A percentile compares a stretch with the other conserved stretches of the same genome.
phyloP scores from a whole-genome alignment of 2,113 vertebrate genomes.

The Lycocorax pyrrhopterus region DNA sequence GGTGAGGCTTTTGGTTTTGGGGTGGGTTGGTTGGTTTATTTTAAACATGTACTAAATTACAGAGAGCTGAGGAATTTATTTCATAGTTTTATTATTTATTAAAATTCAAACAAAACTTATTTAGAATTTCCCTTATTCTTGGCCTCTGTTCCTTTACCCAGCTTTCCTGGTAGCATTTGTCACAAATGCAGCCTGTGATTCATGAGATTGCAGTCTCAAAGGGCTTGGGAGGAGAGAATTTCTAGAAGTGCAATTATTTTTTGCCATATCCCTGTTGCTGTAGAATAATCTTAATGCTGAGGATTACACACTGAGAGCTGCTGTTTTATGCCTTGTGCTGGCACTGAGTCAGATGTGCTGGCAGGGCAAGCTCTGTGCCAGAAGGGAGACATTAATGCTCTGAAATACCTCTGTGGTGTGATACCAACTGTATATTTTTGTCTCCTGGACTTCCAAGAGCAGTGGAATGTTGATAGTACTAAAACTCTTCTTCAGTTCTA shows the following conservation, averaged over 20 bases:
- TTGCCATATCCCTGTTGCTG: neutral
- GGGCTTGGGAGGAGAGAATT: constrained; percentile 4
- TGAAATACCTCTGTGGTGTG: neutral
- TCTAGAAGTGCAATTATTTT: constrained; percentile 7
- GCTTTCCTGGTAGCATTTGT: neutral
- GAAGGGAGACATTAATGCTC: neutral
- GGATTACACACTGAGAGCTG: neutral
- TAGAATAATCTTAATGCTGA: neutral
- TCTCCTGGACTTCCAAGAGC: neutral
- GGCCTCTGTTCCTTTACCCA: neutral
- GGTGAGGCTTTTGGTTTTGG: neutral
- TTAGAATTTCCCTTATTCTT: neutral
- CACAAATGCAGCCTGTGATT: neutral
- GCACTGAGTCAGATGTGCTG: neutral
- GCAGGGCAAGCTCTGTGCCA: neutral
- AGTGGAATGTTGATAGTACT: neutral
- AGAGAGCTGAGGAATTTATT: neutral
- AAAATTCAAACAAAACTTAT: neutral
- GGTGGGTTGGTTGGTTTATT: neutral
- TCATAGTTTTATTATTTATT: neutral
- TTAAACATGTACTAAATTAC: neutral
- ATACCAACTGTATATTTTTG: neutral
- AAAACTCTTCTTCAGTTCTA: neutral
- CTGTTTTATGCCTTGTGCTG: neutral
- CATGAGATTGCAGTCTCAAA: neutral